A percentile compares a stretch with the other conserved stretches of the same genome.
phyloP scores from a whole-genome alignment of 2,113 vertebrate genomes.

The Neoarius graeffei region DNA sequence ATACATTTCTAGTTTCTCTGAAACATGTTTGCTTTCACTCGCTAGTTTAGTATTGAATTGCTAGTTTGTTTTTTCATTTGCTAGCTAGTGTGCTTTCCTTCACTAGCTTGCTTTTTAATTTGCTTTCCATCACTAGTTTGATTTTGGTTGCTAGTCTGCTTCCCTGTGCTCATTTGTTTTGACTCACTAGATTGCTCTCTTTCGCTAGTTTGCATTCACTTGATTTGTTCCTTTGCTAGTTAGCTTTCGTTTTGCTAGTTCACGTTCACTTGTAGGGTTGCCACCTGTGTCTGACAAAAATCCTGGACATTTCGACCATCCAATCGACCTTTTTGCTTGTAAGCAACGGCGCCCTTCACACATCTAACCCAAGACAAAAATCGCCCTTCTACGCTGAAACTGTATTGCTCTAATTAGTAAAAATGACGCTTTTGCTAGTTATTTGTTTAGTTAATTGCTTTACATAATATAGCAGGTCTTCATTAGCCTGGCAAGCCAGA shows the following conservation, averaged over 20 bases:
- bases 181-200: not conserved
- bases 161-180: not conserved
- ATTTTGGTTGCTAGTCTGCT: not conserved
- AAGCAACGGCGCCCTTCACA: no score
- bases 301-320: no score
- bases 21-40: not conserved
- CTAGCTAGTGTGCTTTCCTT: no score
- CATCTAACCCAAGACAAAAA: no score
- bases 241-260: not conserved
- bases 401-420: no score
- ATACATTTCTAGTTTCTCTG: not conserved
- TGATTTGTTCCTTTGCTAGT: not conserved
- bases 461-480: no score
- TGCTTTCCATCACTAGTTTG: not conserved
- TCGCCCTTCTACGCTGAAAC: no score
- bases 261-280: not conserved
- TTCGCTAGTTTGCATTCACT: not conserved
- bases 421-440: no score
- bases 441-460: no score
- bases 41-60: not conserved
- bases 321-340: no score
- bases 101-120: not conserved
- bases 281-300: no score
- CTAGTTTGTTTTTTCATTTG: not conserved
- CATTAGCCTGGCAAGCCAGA: no score